Base-by-base conservation (phyloP, 2,113 vertebrate genomes). In the Ia io region DNA sequence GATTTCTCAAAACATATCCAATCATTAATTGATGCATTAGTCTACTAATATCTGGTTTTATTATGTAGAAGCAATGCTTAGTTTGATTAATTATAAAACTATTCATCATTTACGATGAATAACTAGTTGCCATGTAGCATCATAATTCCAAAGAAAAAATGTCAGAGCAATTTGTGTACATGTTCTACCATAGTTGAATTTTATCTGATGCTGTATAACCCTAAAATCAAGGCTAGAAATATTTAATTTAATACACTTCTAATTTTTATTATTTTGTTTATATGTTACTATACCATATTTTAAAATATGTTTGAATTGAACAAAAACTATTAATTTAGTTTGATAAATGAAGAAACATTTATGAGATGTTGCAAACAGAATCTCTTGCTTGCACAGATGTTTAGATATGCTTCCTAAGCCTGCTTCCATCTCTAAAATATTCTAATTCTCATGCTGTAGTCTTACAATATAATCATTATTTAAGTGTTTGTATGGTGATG, bases 261-360 rank as follows among this genome's bases (percentile, higher is more conserved):
- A 71, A 53, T 73, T 88, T 73, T 53, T 30, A 30, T 76, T 51
- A n/a, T 8, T 89, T 80, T 23, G 28, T 37, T 88, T 37, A 10
- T 28, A 63, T 71, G 22, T 56, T 25, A 40, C 1, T 37, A 6
- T 10, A 28, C 13, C 44, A 53, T 18, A 32, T 63, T 84, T 61
- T 83, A 91, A 53, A 93, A 91, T n/a, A 77, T 37, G 11, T 79
- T 84, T 67, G 23, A 95, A 90, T 28, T 78, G 37, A 82, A 63
- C 2, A 56, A 25, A 53, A 53, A 6, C 40, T 28, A 83, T 30
- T 25, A 70, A 51, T 71, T 85, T 44, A 25, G 16, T 32, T 67
- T 51, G 44, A 35, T 6, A 47, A 77, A 47, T 42, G 10, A 67
- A 32, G 94, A 42, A 47, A 73, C 42, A 53, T 59, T 11, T 37